Evolutionary conservation across 2,888 invertebrate species (phyloP).

Genomic region (Sycophila texana): DNA sequence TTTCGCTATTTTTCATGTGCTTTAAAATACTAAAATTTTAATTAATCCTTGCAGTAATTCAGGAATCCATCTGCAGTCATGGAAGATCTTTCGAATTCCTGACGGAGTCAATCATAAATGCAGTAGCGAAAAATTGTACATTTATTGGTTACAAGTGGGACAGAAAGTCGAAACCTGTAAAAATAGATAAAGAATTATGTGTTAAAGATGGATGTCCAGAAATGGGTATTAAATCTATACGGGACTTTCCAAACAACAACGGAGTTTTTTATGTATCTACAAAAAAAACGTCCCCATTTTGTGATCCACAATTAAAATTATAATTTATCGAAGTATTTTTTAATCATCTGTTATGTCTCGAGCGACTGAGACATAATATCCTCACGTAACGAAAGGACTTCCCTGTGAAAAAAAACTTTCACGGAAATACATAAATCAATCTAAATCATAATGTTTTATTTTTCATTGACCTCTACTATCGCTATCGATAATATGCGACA

Average conservation of each 20-base stretch:
- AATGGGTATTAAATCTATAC: conserved; percentile 78
- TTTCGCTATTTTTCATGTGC: too few relatives aligned
- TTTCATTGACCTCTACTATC: too few relatives aligned
- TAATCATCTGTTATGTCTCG: too few relatives aligned
- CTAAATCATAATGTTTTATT: too few relatives aligned
- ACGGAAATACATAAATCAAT: too few relatives aligned
- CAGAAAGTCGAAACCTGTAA: conserved; percentile 76
- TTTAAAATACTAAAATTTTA: too few relatives aligned
- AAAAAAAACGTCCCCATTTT: conserved; percentile 77
- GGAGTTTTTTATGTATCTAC: conserved; percentile 79
- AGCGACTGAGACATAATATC: too few relatives aligned
- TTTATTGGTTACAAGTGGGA: conserved; percentile 79
- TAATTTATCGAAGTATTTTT: neutral
- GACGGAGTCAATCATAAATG: conserved; percentile 77
- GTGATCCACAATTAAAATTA: conserved; percentile 71
- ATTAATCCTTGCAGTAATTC: conserved; percentile 72
- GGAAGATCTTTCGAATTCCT: conserved; percentile 80
- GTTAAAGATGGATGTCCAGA: conserved; percentile 74
- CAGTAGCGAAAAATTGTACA: conserved; percentile 75
- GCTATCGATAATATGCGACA: too few relatives aligned
- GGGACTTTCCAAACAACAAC: conserved; percentile 73
- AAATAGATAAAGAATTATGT: conserved; percentile 69
- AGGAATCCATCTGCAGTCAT: conserved; percentile 80
- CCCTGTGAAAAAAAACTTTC: too few relatives aligned
- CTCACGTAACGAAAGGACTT: too few relatives aligned